phyloP scores from a whole-genome alignment of 1,140 invertebrate species.

The Drosophila sp. region DNA sequence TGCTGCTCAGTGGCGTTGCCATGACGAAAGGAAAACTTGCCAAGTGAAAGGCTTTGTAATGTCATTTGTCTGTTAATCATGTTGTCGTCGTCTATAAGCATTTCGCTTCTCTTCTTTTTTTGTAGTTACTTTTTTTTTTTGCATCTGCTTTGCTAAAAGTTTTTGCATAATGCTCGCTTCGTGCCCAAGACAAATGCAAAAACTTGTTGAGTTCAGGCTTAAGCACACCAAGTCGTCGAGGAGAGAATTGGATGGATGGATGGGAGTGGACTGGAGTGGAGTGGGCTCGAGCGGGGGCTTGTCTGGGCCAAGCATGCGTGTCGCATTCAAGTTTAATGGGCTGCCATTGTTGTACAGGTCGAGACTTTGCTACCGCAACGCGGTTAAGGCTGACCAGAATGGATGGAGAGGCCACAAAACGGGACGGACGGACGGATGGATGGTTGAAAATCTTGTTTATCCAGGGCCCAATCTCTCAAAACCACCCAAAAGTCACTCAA shows the following conservation, averaged over 20 bases:
- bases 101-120: conserved; percentile 35
- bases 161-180: conserved; percentile 74
- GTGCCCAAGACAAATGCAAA: conserved; percentile 65
- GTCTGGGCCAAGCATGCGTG: conserved; percentile 59
- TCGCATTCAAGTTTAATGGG: conserved; percentile 72
- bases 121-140: not conserved
- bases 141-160: conserved; percentile 39
- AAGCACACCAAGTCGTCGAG: conserved; percentile 8
- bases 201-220: conserved; percentile 66
- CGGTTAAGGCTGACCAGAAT: conserved; percentile 29
- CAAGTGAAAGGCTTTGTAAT: conserved; percentile 79
- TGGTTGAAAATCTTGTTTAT: conserved; percentile 22
- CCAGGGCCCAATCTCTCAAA: not conserved
- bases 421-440: conserved; percentile 28
- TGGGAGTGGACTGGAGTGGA: not conserved
- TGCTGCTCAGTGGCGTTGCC: not conserved
- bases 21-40: conserved; percentile 39
- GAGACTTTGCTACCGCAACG: conserved; percentile 37
- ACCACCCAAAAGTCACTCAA: conserved; percentile 50
- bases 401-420: not conserved
- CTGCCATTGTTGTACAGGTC: conserved; percentile 46
- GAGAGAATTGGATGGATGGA: conserved; percentile 6
- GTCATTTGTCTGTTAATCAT: conserved; percentile 81
- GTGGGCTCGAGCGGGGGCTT: not conserved
- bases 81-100: conserved; percentile 66